phyloP scores from a whole-genome alignment of 2,113 vertebrate genomes.

The Centropus bengalensis region DNA sequence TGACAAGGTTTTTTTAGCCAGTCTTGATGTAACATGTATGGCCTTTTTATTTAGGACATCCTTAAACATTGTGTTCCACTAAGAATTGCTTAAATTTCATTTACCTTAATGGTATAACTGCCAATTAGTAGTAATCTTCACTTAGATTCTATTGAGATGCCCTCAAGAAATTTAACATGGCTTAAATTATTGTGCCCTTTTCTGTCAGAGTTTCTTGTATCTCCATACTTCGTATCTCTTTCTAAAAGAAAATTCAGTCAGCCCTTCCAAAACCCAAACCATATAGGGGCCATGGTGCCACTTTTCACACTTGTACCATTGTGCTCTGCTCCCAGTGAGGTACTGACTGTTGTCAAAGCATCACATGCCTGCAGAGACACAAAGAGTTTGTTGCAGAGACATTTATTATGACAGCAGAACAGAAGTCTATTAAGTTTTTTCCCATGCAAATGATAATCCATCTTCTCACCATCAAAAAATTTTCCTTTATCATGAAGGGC shows the following conservation, averaged over 20 bases:
- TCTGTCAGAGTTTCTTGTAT: not conserved
- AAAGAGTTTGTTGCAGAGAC: not conserved
- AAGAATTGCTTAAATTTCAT: not conserved
- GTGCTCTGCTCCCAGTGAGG: not conserved
- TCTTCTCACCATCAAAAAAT: not conserved
- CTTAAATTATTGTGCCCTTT: not conserved
- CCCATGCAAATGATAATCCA: not conserved
- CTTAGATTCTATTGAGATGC: not conserved
- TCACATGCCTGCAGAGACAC: not conserved
- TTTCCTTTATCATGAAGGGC: not conserved
- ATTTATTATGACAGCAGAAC: not conserved
- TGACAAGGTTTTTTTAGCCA: conserved; percentile 3
- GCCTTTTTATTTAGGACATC: not conserved
- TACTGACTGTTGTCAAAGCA: not conserved
- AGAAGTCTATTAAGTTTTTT: not conserved
- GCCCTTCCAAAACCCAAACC: not conserved
- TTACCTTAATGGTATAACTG: not conserved
- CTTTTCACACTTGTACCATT: not conserved
- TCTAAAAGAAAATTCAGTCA: not conserved
- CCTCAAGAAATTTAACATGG: not conserved
- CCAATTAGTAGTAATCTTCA: not conserved
- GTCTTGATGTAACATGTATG: not conserved
- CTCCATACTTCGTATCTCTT: not conserved
- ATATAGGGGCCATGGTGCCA: not conserved
- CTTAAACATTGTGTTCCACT: not conserved